Evolutionary conservation across 2,113 vertebrate species (phyloP).

Genomic region (Gopherus flavomarginatus): DNA sequence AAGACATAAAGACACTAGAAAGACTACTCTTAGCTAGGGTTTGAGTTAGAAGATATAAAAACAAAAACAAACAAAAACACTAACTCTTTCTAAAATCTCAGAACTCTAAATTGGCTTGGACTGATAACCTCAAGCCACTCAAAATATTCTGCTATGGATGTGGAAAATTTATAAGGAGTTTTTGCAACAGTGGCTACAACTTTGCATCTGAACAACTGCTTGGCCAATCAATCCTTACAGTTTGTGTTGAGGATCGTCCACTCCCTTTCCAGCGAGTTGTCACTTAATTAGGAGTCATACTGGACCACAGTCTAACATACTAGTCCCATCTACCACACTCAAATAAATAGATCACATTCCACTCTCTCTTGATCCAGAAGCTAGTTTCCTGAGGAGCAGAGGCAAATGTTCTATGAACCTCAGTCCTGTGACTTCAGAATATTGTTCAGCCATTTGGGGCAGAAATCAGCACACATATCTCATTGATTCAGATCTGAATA

Average conservation of each 20-base stretch:
- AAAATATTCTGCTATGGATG: not conserved
- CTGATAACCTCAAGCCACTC: not conserved
- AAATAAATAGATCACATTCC: not conserved
- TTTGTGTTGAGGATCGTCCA: not conserved
- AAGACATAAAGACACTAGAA: no score
- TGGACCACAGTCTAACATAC: not conserved
- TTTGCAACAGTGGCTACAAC: not conserved
- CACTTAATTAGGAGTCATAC: not conserved
- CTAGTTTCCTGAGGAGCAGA: not conserved
- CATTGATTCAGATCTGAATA: not conserved
- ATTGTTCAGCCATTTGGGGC: not conserved
- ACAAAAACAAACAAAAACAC: no score
- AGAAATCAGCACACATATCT: not conserved
- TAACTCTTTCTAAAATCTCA: not conserved
- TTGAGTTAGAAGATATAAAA: not conserved
- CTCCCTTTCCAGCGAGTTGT: not conserved
- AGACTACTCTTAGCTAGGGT: no score
- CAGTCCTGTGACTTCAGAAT: not conserved
- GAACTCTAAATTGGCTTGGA: not conserved
- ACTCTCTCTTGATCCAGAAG: not conserved
- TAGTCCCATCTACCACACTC: not conserved
- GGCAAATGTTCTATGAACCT: not conserved
- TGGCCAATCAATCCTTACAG: not conserved
- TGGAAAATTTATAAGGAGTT: not conserved
- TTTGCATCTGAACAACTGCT: not conserved